Evolutionary conservation across 2,113 vertebrate genomes (phyloP).

Genomic region (Hemiscyllium ocellatum): DNA sequence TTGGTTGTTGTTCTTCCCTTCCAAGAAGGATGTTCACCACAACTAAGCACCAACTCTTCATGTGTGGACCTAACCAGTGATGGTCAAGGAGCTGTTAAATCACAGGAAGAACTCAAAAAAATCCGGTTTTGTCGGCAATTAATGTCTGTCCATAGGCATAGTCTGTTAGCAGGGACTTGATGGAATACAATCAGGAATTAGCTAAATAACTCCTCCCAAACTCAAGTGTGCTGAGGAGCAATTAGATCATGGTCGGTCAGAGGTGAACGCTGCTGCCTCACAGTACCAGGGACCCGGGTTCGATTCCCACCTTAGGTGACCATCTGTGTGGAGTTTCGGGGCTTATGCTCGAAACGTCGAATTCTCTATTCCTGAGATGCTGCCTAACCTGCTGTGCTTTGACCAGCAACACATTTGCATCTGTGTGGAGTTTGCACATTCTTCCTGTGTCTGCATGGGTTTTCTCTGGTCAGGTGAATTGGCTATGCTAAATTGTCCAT

Average conservation of each 20-base stretch:
- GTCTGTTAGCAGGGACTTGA: neutral
- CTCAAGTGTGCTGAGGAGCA: neutral
- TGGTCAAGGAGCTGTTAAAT: neutral
- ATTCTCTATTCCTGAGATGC: too few relatives aligned
- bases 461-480: too few relatives aligned
- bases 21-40: neutral
- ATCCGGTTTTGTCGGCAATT: neutral
- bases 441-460: too few relatives aligned
- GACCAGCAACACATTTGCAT: too few relatives aligned
- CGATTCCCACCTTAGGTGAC: too few relatives aligned
- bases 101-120: neutral
- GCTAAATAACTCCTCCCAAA: neutral
- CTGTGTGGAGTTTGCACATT: too few relatives aligned
- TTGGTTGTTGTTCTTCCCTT: neutral
- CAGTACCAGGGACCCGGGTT: too few relatives aligned
- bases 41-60: neutral
- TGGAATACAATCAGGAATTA: neutral
- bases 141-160: neutral
- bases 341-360: too few relatives aligned
- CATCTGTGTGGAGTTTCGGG: too few relatives aligned
- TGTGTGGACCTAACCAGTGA: neutral
- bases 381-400: too few relatives aligned
- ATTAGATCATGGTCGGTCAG: neutral
- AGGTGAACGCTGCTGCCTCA: too few relatives aligned
- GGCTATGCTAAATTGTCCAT: too few relatives aligned